A percentile compares a stretch with the other conserved stretches of the same genome.
Evolutionary conservation across 2,888 invertebrate genomes (phyloP).

Genomic region (Nemapogon koenigi): DNA sequence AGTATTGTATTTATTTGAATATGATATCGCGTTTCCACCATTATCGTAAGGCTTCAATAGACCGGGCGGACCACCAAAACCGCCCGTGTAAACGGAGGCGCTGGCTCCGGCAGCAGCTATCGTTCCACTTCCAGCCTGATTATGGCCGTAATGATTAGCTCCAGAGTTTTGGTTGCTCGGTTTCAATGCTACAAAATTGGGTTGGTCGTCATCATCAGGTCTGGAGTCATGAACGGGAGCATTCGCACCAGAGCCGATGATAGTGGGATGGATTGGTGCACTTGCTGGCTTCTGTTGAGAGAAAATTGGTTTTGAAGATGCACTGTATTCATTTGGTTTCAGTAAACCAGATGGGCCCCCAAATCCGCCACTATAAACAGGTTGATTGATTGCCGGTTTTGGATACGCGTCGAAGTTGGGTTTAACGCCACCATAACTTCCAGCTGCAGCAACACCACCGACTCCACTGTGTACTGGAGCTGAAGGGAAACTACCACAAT

Average conservation of each 20-base stretch:
- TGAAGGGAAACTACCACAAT: background rate
- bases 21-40: conserved; percentile 24
- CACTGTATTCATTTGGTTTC: conserved; percentile 30
- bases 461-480: background rate
- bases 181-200: conserved; percentile 6
- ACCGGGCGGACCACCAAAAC: conserved; percentile 55
- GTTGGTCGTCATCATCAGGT: background rate
- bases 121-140: conserved; percentile 13
- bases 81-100: conserved; percentile 38
- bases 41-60: conserved; percentile 37
- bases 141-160: background rate
- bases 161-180: conserved; percentile 1
- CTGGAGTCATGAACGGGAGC: background rate
- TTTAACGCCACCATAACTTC: background rate
- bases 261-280: background rate
- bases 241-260: background rate
- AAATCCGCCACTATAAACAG: conserved; percentile 29
- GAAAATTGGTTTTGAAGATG: conserved; percentile 18
- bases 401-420: no score
- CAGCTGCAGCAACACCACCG: conserved; percentile 1
- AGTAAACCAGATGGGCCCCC: conserved; percentile 32
- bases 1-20: conserved; percentile 4
- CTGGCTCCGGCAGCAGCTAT: conserved; percentile 27
- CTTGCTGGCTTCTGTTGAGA: conserved; percentile 11
- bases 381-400: conserved; percentile 21